A percentile compares a stretch with the other conserved stretches of the same genome.
phyloP scores from a whole-genome alignment of 1,140 invertebrate genomes.

The Drosophila lacteicornis region DNA sequence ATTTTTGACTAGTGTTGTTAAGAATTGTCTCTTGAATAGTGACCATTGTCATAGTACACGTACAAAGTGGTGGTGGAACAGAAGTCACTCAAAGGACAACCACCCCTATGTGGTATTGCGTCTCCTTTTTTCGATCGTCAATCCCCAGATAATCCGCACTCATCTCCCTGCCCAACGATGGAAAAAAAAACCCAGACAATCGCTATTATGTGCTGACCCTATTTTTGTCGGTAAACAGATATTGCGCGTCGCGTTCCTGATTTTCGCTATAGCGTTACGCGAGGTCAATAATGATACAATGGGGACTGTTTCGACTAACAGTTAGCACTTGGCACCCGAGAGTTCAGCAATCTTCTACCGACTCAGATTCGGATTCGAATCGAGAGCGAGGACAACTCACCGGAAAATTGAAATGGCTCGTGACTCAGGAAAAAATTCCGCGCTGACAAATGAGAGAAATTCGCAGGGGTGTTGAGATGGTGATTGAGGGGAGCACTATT shows the following conservation, averaged over 20 bases:
- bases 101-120: slow-evolving; percentile 19
- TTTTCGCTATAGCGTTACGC: slow-evolving; percentile 39
- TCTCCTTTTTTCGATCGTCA: slow-evolving; percentile 12
- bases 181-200: slow-evolving; percentile 26
- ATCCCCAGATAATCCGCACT: slow-evolving; percentile 6
- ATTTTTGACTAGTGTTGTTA: background rate
- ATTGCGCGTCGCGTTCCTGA: slow-evolving; percentile 40
- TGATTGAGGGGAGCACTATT: slow-evolving; percentile 33
- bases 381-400: slow-evolving; percentile 58
- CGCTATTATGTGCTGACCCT: slow-evolving; percentile 36
- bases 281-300: slow-evolving; percentile 43
- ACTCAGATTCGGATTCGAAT: slow-evolving; percentile 20
- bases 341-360: slow-evolving; percentile 15
- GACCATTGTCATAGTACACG: background rate
- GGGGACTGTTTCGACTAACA: slow-evolving; percentile 22
- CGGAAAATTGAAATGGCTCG: slow-evolving; percentile 67
- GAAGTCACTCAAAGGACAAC: slow-evolving; percentile 27
- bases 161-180: slow-evolving; percentile 5
- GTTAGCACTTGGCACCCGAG: slow-evolving; percentile 37
- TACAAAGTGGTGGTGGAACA: slow-evolving; percentile 9
- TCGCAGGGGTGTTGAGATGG: slow-evolving; percentile 21
- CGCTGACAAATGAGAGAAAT: slow-evolving; percentile 39
- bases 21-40: background rate
- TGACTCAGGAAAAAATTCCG: slow-evolving; percentile 62
- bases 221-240: slow-evolving; percentile 53